Percentiles rank a stretch among this genome's conserved stretches.
Evolutionary conservation across 2,888 invertebrate species (phyloP).

Genomic region (Therioaphis trifolii): DNA sequence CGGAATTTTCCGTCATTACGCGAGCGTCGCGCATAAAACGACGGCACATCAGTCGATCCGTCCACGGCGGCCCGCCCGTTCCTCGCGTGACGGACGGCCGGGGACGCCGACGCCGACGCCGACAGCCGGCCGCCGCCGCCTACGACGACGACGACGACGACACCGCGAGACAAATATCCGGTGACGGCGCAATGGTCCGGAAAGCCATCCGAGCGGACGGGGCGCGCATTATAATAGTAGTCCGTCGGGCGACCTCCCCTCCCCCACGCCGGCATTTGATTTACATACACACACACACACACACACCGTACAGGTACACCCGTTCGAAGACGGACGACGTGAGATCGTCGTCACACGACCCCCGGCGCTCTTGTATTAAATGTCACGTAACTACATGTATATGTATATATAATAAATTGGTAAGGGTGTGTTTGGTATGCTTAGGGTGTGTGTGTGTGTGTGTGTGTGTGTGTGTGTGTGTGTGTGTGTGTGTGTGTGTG

Average conservation of each 20-base stretch:
- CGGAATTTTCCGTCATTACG: conserved; percentile 26
- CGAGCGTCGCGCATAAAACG: not conserved
- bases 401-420: too few species aligned
- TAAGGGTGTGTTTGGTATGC: not conserved
- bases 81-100: too few species aligned
- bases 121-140: not conserved
- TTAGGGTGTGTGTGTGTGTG: too few species aligned
- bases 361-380: too few species aligned
- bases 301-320: too few species aligned
- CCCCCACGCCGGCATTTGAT: conserved; percentile 11
- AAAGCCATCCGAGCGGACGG: conserved; percentile 45
- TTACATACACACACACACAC: not conserved
- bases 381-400: too few species aligned
- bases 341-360: too few species aligned
- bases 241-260: too few species aligned
- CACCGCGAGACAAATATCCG: conserved; percentile 52
- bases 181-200: conserved; percentile 35
- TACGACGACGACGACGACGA: not conserved
- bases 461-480: too few species aligned
- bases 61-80: too few species aligned
- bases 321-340: not conserved
- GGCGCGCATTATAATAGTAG: conserved; percentile 5
- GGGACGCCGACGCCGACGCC: conserved; percentile 1
- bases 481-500: too few species aligned
- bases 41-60: too few species aligned